Conservation (phyloP, 2,797 vertebrate species). For the Bradypus variegatus region DNA sequence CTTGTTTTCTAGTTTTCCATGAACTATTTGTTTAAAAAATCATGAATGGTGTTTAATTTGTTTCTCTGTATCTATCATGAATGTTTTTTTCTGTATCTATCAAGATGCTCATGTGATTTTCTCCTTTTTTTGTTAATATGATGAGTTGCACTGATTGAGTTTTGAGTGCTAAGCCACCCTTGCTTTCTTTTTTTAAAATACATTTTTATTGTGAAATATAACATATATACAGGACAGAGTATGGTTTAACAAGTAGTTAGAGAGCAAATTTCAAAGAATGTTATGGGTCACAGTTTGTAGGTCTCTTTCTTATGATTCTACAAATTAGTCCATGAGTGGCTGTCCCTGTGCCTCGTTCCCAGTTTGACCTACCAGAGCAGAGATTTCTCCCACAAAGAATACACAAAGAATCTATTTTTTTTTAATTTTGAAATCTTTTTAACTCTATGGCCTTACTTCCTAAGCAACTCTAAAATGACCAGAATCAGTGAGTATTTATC, state of each 20-base stretch:
- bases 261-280: no score
- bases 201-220: no score
- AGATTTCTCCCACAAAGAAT: not conserved
- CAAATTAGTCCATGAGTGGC: not conserved
- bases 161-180: no score
- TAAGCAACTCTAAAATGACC: not conserved
- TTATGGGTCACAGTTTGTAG: no score
- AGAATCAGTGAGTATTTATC: not conserved
- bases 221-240: no score
- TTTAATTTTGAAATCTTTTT: not conserved
- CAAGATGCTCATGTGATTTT: not conserved
- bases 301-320: not conserved
- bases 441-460: not conserved
- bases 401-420: not conserved
- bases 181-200: no score
- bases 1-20: not conserved
- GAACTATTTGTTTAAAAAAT: not conserved
- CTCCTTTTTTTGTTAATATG: not conserved
- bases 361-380: not conserved
- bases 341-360: not conserved
- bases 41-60: not conserved
- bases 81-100: no score
- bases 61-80: no score
- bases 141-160: no score
- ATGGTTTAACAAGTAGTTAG: no score